phyloP scores from a whole-genome alignment of 2,888 invertebrate genomes.

The Athetis lepigone region DNA sequence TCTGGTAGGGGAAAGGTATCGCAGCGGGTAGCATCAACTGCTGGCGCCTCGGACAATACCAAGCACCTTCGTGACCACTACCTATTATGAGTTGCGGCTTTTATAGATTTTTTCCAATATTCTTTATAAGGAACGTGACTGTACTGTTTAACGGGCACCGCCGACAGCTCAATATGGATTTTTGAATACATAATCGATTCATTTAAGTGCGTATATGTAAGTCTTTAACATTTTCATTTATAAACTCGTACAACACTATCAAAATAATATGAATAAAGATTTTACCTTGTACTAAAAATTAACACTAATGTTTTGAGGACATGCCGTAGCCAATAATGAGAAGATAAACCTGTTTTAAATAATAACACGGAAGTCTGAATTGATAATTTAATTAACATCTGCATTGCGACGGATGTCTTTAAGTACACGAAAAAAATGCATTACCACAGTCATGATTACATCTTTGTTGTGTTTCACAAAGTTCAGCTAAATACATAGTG shows the following conservation, averaged over 20 bases:
- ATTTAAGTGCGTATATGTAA: conserved; percentile 64
- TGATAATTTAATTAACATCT: conserved; percentile 87
- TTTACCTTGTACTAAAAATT: conserved; percentile 43
- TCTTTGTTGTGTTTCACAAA: conserved; percentile 87
- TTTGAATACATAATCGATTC: conserved; percentile 79
- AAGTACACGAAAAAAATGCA: conserved; percentile 86
- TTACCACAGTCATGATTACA: conserved; percentile 87
- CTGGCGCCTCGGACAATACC: conserved; percentile 84
- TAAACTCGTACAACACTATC: conserved; percentile 36
- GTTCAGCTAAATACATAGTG: conserved; percentile 88
- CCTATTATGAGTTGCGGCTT: conserved; percentile 83
- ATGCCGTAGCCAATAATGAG: conserved; percentile 39
- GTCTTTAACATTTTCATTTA: conserved; percentile 67
- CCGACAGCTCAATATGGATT: conserved; percentile 81
- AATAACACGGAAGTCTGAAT: conserved; percentile 84
- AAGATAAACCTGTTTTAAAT: conserved; percentile 82
- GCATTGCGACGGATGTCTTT: conserved; percentile 78
- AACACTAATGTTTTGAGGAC: conserved; percentile 46
- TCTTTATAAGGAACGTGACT: conserved; percentile 83
- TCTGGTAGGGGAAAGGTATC: conserved; percentile 77
- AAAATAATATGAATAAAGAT: conserved; percentile 26
- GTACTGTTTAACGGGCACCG: conserved; percentile 79
- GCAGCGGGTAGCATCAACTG: conserved; percentile 84
- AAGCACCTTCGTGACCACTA: conserved; percentile 85
- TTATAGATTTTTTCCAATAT: conserved; percentile 82